Base-by-base conservation (phyloP, 1,140 invertebrate species). In the Drosophila dunni region DNA sequence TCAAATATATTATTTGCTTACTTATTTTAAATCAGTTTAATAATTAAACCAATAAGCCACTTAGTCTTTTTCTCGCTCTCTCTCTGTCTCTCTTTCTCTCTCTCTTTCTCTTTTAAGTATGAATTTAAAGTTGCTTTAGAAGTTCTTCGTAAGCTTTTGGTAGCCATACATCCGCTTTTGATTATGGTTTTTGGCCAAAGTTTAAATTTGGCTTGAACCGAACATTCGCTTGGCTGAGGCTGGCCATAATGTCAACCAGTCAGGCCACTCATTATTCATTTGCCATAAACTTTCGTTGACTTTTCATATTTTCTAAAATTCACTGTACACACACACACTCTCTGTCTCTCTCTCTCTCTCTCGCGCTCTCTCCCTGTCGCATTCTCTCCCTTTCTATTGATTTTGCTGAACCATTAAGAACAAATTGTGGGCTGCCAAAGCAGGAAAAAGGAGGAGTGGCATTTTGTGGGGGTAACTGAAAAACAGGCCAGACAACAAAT, bases 251-350 rank as follows among this genome's bases (percentile, higher is more conserved):
- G 78, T 69, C 79, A 81, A 57, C 78, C 78, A 61, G 61, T 42
- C 75, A 63, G 77, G 76, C 83, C 76, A 86, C 83, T 88, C 83
- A 88, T 88, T 88, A 80, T 83, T 88, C 83, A 86, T 86, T 86
- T 78, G 80, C 83, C 79, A 88, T 77, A 88, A 88, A 83, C 72
- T 88, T 88, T 88, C 57, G 68, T 75, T 79, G 83, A 88, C 83
- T 88, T 88, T 88, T 83, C 83, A 88, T 88, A 88, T 83, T 83
- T 86, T 88, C 79, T 79, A 78, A 79, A 81, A 82, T 88, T 71
- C 71, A 84, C 38, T 63, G 71, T 57, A 84, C 44, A 68, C 53
- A 24, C 72, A 71, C 29, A 70, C 46, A 75, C 42, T 11, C 9
- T 40, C 38, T 40, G 11, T 40, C 38, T 40, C 38, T 10, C 38